Percentiles rank a stretch among this genome's conserved stretches.
phyloP scores from a whole-genome alignment of 2,113 vertebrate species.

The Sphyrna mokarran region DNA sequence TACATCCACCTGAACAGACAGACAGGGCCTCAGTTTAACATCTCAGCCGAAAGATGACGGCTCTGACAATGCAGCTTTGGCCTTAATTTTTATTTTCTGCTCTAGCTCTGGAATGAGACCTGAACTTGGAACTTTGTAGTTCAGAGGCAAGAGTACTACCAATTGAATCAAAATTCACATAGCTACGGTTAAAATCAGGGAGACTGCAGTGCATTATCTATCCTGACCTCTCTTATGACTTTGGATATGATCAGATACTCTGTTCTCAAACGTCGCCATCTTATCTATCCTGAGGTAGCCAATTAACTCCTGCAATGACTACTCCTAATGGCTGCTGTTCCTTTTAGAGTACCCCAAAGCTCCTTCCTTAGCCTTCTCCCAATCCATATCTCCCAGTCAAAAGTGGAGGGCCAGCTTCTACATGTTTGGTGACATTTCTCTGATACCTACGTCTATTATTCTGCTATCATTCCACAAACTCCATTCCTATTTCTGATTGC shows the following conservation, averaged over 20 bases:
- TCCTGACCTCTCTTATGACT: too few species aligned
- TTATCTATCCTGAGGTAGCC: not conserved
- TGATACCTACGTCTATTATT: not conserved
- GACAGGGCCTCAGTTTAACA: too few species aligned
- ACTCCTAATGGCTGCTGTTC: not conserved
- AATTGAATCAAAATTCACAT: too few species aligned
- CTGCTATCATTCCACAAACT: not conserved
- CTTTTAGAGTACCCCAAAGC: not conserved
- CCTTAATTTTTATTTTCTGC: too few species aligned
- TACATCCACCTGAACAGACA: too few species aligned
- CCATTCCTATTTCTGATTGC: not conserved
- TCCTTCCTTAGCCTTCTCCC: not conserved
- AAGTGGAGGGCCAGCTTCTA: not conserved
- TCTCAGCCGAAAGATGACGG: too few species aligned
- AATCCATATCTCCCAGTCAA: not conserved
- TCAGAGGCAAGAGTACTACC: too few species aligned
- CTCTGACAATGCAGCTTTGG: too few species aligned
- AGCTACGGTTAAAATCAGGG: too few species aligned
- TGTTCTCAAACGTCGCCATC: not conserved
- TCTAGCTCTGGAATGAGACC: too few species aligned
- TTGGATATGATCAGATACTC: not conserved
- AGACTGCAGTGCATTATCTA: too few species aligned
- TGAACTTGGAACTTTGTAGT: too few species aligned
- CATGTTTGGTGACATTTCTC: not conserved
- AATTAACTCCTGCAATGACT: not conserved